These are phyloP conservation scores for Halichondria panicea DNA, from an alignment of 37 sponge, comb jelly and placozoan species.

Conservation along the genomic window DNA sequence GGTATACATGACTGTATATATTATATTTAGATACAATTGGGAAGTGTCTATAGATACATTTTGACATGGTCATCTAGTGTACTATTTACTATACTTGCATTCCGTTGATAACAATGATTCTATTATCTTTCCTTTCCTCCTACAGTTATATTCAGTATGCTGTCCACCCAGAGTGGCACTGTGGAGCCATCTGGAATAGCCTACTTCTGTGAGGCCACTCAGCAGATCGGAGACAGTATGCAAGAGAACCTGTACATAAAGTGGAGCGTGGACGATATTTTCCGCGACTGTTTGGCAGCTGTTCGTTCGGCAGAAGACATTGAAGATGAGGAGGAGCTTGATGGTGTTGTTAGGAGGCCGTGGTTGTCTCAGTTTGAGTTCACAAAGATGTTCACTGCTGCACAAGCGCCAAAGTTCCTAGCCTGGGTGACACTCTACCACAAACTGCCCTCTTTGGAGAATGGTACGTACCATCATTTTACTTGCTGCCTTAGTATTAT, in stretches of 20 bases:
- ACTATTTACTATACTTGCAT: background rate
- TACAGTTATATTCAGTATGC: slow-evolving; percentile 35
- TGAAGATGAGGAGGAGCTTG: slow-evolving; percentile 33
- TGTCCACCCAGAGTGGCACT: slow-evolving; percentile 32
- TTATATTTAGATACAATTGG: too few relatives aligned
- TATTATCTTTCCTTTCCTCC: background rate
- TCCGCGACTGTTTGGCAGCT: slow-evolving; percentile 27
- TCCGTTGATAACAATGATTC: background rate
- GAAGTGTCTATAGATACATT: too few relatives aligned
- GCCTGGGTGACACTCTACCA: slow-evolving; percentile 36
- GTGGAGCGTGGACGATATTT: background rate
- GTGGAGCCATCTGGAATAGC: slow-evolving; percentile 1
- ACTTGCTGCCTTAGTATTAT: too few relatives aligned
- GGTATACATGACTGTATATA: too few relatives aligned
- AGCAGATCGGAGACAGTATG: slow-evolving; percentile 10
- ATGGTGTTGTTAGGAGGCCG: slow-evolving; percentile 30
- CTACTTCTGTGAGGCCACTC: slow-evolving; percentile 11
- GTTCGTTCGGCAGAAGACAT: slow-evolving; percentile 43
- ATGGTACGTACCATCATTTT: too few relatives aligned
- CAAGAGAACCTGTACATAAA: slow-evolving; percentile 23
- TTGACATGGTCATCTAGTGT: too few relatives aligned
- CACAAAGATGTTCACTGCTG: slow-evolving; percentile 18
- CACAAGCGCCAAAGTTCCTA: slow-evolving; percentile 28
- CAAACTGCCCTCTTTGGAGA: slow-evolving; percentile 36
- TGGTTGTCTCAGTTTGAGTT: slow-evolving; percentile 65